Base-by-base conservation (phyloP, 1,140 invertebrate genomes). In the Drosophila murphyi region DNA sequence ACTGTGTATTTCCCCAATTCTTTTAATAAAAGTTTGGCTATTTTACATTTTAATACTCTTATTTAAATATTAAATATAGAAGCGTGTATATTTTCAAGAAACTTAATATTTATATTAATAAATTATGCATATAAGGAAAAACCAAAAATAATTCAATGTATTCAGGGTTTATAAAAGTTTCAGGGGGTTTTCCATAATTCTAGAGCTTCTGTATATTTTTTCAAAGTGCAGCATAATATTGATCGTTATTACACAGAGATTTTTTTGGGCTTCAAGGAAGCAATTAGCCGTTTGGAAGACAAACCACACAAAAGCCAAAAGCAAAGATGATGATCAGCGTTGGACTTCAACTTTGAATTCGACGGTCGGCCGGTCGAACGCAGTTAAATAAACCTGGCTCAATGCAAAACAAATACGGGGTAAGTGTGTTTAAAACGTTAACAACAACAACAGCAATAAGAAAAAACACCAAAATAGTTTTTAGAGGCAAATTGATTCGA, bases 351-450 rank as follows among this genome's bases (percentile, higher is more conserved):
- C 43, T 71, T 65, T 52, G 54, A 75, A 63, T 52, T 76, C 45
- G 52, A 43, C 47, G 45, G 56, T 41, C 61, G 61, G 20, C 29
- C 29, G 59, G 47, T 62, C 62, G 62, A 48, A 54, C 54, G 61
- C 31, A 65, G 50, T 69, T 67, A 78, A 79, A 87, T 88, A 88
- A 89, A 85, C 85, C 86, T 68, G 70, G 60, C 78, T 85, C 85
- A 89, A 89, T 89, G 85, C 86, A 89, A 89, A 89, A 70, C 81
- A 89, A 89, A 89, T 81, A 89, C 47, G 57, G 52, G 65, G 45
- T 29, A 43, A 71, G 57, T 64, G 65, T 63, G 54, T 62, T 72
- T 65, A 48, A 60, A 63, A 64, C 20, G 54, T 28, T 64, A 72
- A 65, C 57, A 72, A 68, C 67, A 35, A 35, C 37, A 39, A 8